phyloP scores from a whole-genome alignment of 2,888 invertebrate genomes.

The Polydesmus complanatus region DNA sequence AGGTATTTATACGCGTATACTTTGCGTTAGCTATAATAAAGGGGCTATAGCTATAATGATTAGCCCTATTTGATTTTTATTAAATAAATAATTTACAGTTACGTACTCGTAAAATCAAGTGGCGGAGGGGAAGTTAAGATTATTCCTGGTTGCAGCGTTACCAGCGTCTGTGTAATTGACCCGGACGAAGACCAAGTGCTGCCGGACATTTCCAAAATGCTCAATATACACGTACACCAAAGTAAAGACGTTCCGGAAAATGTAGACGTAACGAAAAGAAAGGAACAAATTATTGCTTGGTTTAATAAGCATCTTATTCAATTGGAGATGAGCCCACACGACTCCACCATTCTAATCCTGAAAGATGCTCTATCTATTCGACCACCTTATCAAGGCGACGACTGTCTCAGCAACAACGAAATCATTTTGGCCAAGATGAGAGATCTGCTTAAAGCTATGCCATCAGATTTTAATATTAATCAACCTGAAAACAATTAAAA shows the following conservation, averaged over 20 bases:
- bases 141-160: neutral
- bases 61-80: neutral
- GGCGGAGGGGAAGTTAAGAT: neutral
- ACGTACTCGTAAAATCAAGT: neutral
- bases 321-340: slow-evolving; percentile 22
- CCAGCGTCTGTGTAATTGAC: neutral
- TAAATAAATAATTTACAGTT: slow-evolving; percentile 2
- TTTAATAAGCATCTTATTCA: slow-evolving; percentile 30
- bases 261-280: slow-evolving; percentile 25
- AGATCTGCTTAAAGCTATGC: slow-evolving; percentile 31
- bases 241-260: slow-evolving; percentile 11
- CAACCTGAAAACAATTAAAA: no score
- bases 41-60: neutral
- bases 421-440: slow-evolving; percentile 32
- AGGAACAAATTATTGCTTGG: slow-evolving; percentile 27
- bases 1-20: neutral
- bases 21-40: neutral
- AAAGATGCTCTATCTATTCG: slow-evolving; percentile 26
- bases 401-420: slow-evolving; percentile 32
- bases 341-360: slow-evolving; percentile 11
- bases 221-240: neutral
- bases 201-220: neutral
- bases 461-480: no score
- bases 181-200: neutral
- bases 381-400: slow-evolving; percentile 28